Percentiles rank a stretch among this genome's conserved stretches.
Conservation (phyloP, 2,113 vertebrate genomes). For the Erpornis zantholeuca region DNA sequence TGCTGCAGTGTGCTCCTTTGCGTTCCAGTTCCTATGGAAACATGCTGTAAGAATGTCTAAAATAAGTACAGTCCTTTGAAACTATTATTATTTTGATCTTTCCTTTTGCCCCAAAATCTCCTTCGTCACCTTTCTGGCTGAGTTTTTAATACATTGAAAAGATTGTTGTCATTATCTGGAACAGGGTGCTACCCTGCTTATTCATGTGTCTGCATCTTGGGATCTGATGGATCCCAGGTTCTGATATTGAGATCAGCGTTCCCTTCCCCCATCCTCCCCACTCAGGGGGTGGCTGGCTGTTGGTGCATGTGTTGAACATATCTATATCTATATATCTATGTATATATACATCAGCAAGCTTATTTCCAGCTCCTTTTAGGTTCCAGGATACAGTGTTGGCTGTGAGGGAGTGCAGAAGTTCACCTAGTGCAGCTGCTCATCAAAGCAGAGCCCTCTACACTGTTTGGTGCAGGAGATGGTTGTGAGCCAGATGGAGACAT, state of each 20-base stretch:
- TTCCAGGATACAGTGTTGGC: neutral
- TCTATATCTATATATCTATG: too few relatives aligned
- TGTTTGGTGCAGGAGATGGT: neutral
- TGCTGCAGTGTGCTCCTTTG: conserved; percentile 30
- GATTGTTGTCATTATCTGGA: neutral
- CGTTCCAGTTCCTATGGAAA: conserved; percentile 62
- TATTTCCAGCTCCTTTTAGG: neutral
- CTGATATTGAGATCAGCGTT: neutral
- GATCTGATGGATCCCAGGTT: neutral
- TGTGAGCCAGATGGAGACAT: neutral
- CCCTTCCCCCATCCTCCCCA: neutral
- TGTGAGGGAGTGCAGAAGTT: neutral
- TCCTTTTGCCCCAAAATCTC: neutral
- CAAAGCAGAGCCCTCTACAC: accelerated
- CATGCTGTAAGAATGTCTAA: conserved; percentile 49
- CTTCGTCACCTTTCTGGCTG: neutral
- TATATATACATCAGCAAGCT: neutral
- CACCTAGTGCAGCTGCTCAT: neutral
- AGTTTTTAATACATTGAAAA: neutral
- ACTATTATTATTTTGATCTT: conserved; percentile 52
- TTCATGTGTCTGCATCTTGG: neutral
- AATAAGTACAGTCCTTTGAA: conserved; percentile 50
- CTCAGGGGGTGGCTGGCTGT: neutral
- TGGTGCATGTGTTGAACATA: neutral
- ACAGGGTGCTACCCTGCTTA: neutral